phyloP scores from a whole-genome alignment of 2,113 vertebrate species.

The Narcine bancroftii region DNA sequence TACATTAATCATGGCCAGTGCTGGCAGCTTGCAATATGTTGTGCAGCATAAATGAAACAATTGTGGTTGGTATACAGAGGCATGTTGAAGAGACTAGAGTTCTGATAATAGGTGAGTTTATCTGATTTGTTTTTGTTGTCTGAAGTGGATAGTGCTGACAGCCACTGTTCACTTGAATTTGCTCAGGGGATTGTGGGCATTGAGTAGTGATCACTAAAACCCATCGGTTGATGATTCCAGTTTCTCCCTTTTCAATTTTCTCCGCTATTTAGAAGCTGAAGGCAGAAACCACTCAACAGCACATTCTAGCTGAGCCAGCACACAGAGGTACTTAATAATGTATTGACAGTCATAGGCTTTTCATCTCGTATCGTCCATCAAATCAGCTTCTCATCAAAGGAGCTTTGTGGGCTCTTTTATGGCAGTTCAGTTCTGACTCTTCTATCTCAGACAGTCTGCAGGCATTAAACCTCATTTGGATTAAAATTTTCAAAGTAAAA shows the following conservation, averaged over 20 bases:
- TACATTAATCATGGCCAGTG: slow-evolving; percentile 39
- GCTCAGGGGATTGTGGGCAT: slow-evolving; percentile 24
- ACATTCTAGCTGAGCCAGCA: slow-evolving; percentile 30
- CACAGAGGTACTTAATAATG: slow-evolving; percentile 28
- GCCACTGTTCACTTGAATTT: neutral
- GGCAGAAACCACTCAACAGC: slow-evolving; percentile 23
- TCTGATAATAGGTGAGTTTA: slow-evolving; percentile 28
- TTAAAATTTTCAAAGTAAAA: slow-evolving; percentile 29
- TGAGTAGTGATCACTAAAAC: slow-evolving; percentile 25
- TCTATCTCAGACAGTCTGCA: neutral
- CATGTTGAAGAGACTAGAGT: neutral
- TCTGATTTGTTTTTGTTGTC: slow-evolving; percentile 37
- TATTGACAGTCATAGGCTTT: slow-evolving; percentile 20
- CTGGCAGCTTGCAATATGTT: slow-evolving; percentile 24
- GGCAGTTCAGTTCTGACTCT: neutral
- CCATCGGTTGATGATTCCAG: slow-evolving; percentile 21
- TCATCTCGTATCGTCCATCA: slow-evolving; percentile 6
- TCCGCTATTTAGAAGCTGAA: slow-evolving; percentile 24
- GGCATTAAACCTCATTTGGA: slow-evolving; percentile 13
- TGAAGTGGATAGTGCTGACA: slow-evolving; percentile 37
- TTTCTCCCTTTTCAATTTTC: slow-evolving; percentile 34
- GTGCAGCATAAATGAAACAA: neutral
- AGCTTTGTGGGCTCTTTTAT: slow-evolving; percentile 29
- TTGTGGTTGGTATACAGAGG: slow-evolving; percentile 9
- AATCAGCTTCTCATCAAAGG: slow-evolving; percentile 7